phyloP scores from a whole-genome alignment of 2,113 vertebrate species.

The Etia nguti region DNA sequence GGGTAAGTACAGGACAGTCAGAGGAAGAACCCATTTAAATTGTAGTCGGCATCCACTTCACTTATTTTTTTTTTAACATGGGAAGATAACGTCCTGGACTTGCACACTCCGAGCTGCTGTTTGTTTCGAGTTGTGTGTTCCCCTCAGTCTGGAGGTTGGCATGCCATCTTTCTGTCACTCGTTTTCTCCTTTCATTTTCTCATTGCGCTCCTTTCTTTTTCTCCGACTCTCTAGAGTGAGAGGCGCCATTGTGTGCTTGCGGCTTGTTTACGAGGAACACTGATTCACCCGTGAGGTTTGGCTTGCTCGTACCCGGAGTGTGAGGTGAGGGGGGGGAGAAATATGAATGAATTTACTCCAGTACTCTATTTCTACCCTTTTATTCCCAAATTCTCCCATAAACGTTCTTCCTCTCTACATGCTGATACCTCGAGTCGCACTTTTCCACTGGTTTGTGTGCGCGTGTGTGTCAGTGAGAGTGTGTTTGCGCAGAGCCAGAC shows the following conservation, averaged over 20 bases:
- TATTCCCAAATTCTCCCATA: slow-evolving; percentile 47
- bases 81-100: neutral
- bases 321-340: neutral
- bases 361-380: slow-evolving; percentile 25
- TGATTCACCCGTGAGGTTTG: slow-evolving; percentile 70
- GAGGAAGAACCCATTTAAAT: neutral
- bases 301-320: slow-evolving; percentile 2
- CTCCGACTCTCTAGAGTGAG: slow-evolving; percentile 27
- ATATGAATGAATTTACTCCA: slow-evolving; percentile 66
- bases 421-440: slow-evolving; percentile 47
- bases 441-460: slow-evolving; percentile 56
- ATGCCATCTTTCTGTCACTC: neutral
- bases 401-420: slow-evolving; percentile 25
- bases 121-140: neutral
- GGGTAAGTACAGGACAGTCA: neutral
- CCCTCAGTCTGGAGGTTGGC: neutral
- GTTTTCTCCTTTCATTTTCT: slow-evolving; percentile 14
- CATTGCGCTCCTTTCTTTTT: slow-evolving; percentile 13
- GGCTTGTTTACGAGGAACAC: slow-evolving; percentile 68
- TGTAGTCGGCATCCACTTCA: neutral
- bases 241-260: slow-evolving; percentile 70
- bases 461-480: slow-evolving; percentile 41
- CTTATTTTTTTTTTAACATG: neutral
- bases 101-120: neutral
- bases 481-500: slow-evolving; percentile 54